These are phyloP conservation scores for Rugalucina vietnamica DNA, from an alignment of 2,888 invertebrate genomes.

Conservation along the genomic window DNA sequence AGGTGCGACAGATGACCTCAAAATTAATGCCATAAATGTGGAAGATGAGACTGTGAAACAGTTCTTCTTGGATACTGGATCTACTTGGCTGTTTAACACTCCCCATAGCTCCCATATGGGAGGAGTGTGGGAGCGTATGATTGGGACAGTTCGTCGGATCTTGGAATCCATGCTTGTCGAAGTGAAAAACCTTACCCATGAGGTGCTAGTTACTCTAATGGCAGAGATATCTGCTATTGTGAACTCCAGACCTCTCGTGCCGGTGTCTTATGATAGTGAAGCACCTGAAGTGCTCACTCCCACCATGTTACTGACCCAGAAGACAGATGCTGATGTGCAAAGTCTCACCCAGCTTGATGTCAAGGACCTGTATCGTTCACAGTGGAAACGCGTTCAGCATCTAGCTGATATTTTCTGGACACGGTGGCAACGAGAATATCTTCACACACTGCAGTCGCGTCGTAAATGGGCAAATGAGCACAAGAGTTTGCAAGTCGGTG, in stretches of 20 bases:
- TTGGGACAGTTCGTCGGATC: conserved; percentile 44
- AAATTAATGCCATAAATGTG: conserved; percentile 26
- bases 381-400: conserved; percentile 48
- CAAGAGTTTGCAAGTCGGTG: conserved; percentile 6
- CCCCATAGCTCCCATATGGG: conserved; percentile 62
- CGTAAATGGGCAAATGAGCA: conserved; percentile 29
- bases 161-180: conserved; percentile 48
- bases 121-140: conserved; percentile 56
- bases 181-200: conserved; percentile 15
- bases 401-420: conserved; percentile 41
- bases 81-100: conserved; percentile 43
- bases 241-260: conserved; percentile 26
- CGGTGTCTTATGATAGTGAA: conserved; percentile 31
- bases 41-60: conserved; percentile 28
- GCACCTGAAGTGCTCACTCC: conserved; percentile 27
- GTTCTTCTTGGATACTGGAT: conserved; percentile 17
- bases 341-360: background rate
- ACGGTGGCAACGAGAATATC: conserved; percentile 40
- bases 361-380: conserved; percentile 23
- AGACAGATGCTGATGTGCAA: background rate
- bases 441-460: conserved; percentile 30
- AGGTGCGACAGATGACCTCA: conserved; percentile 34
- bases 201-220: conserved; percentile 27
- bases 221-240: conserved; percentile 25
- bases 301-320: conserved; percentile 36